phyloP scores from a whole-genome alignment of 2,797 vertebrate species.

The Rachycentron canadum region DNA sequence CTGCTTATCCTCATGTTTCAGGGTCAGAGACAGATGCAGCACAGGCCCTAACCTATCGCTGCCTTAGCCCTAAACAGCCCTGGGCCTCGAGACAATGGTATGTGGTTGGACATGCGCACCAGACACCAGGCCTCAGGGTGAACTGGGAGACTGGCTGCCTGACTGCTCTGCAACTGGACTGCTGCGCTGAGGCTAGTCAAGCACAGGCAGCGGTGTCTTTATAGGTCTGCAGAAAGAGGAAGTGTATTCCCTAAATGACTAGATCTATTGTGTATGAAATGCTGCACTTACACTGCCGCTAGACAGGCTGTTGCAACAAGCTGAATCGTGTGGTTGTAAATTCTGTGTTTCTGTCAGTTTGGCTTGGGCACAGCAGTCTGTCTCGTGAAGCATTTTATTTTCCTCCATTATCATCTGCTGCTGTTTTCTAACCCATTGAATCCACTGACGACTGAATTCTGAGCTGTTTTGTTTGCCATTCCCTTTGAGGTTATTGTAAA shows the following conservation, averaged over 20 bases:
- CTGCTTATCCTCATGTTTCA: slow-evolving; percentile 50
- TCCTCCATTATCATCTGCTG: slow-evolving; percentile 32
- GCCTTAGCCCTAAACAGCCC: slow-evolving; percentile 48
- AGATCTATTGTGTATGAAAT: slow-evolving; percentile 61
- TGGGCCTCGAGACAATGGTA: slow-evolving; percentile 63
- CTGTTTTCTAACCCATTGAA: slow-evolving; percentile 31
- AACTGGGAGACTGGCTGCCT: slow-evolving; percentile 59
- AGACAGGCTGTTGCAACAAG: slow-evolving; percentile 34
- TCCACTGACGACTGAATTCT: slow-evolving; percentile 43
- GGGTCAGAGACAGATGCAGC: slow-evolving; percentile 65
- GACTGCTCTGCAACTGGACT: slow-evolving; percentile 52
- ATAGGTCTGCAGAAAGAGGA: slow-evolving; percentile 44
- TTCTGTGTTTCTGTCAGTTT: slow-evolving; percentile 50
- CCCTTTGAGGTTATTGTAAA: slow-evolving; percentile 30
- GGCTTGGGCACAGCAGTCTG: slow-evolving; percentile 20
- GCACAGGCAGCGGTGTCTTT: slow-evolving; percentile 39
- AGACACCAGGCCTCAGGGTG: slow-evolving; percentile 64
- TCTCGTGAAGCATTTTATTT: slow-evolving; percentile 51
- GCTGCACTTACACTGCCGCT: slow-evolving; percentile 32
- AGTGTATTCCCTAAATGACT: slow-evolving; percentile 56
- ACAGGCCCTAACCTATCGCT: slow-evolving; percentile 67
- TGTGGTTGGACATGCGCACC: slow-evolving; percentile 68
- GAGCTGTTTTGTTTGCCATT: slow-evolving; percentile 33
- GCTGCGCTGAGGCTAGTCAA: slow-evolving; percentile 32
- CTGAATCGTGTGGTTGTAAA: slow-evolving; percentile 42